Conservation (phyloP, 2,888 invertebrate species). For the Gisinianus flammeolus region DNA sequence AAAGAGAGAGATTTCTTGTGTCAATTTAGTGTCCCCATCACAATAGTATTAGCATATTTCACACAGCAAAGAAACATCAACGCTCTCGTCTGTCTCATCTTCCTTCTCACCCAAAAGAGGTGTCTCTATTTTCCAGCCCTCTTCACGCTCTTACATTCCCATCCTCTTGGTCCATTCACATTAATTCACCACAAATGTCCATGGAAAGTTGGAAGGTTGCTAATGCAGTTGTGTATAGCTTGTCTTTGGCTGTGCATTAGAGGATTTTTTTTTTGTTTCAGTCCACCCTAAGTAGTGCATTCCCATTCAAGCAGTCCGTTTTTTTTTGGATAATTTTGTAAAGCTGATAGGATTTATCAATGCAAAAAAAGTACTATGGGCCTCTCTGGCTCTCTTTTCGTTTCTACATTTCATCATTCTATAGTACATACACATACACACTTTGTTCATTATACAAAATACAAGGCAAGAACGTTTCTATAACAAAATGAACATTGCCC, state of each 20-base stretch:
- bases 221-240: background rate
- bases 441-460: too few species aligned
- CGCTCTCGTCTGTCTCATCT: background rate
- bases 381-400: background rate
- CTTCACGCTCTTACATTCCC: too few species aligned
- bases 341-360: background rate
- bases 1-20: slow-evolving; percentile 27
- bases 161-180: background rate
- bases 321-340: background rate
- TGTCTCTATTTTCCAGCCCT: background rate
- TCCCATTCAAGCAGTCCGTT: background rate
- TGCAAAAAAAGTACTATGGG: background rate
- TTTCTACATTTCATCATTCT: too few species aligned
- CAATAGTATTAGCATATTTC: slow-evolving; percentile 34
- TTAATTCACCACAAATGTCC: background rate
- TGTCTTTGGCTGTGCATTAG: background rate
- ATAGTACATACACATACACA: too few species aligned
- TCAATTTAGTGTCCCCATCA: slow-evolving; percentile 32
- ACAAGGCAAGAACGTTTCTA: too few species aligned
- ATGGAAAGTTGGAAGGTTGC: background rate
- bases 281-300: background rate
- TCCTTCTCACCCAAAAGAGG: background rate
- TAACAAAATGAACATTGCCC: too few species aligned
- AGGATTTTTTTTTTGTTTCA: background rate
- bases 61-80: slow-evolving; percentile 7